Percentiles rank a stretch among this genome's conserved stretches.
Evolutionary conservation across 2,113 vertebrate species (phyloP).

Genomic region (Bettongia penicillata): DNA sequence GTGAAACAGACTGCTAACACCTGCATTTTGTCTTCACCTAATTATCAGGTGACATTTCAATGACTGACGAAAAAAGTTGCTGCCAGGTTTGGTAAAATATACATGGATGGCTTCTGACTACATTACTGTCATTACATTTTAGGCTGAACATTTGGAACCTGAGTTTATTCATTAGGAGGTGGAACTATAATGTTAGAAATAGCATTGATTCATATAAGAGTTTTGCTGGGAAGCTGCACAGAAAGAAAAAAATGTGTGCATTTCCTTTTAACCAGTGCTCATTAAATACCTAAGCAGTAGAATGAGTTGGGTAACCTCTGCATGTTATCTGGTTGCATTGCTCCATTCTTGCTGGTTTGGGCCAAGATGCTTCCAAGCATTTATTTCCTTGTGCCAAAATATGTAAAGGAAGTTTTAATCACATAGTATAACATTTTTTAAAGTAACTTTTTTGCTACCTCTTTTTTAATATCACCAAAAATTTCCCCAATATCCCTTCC

Average conservation of each 20-base stretch:
- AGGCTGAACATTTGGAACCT: background rate
- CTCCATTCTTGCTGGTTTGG: slow-evolving; percentile 28
- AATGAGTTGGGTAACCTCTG: slow-evolving; percentile 6
- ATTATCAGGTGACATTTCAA: slow-evolving; percentile 22
- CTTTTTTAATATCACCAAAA: background rate
- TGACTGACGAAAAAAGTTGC: slow-evolving; percentile 32
- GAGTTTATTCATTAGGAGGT: slow-evolving; percentile 27
- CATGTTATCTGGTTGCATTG: background rate
- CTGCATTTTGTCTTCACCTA: slow-evolving; percentile 42
- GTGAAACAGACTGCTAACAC: slow-evolving; percentile 21
- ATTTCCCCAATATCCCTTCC: background rate
- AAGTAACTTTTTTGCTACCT: background rate
- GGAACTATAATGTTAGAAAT: background rate
- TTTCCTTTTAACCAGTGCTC: slow-evolving; percentile 1
- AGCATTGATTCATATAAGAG: background rate
- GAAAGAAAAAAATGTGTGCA: background rate
- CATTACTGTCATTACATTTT: slow-evolving; percentile 18
- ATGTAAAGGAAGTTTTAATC: slow-evolving; percentile 14
- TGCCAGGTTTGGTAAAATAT: slow-evolving; percentile 44
- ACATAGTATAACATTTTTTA: background rate
- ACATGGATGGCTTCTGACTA: background rate
- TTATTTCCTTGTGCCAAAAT: background rate
- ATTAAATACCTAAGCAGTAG: slow-evolving; percentile 21
- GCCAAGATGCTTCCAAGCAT: slow-evolving; percentile 24
- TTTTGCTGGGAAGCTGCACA: background rate